Evolutionary conservation across 2,797 vertebrate species (phyloP), one percentile per base, ranked within the genome.

Genomic region (Urophycis tenuis): DNA sequence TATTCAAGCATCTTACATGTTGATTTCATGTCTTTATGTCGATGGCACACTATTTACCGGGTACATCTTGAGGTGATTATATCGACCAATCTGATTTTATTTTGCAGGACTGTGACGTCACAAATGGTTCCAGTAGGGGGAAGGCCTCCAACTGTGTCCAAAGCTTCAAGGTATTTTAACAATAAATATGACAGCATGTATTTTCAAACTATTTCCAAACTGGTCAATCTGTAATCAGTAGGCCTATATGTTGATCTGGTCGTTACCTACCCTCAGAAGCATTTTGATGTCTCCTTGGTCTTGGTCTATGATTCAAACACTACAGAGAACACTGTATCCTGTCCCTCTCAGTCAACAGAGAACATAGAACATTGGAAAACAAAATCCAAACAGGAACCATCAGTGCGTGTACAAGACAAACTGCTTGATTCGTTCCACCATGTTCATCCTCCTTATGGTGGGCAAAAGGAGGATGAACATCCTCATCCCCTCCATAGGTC

Each of bases 131-230:
- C 12, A 60, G 64, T 69, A 81, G 79, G 35, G 78, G 64, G 22
- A 83, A 85, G 84, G 76, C 75, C 33, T 82, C 79, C 39, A 78
- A 10, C 10, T 2, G 70, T 7, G 33, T 36, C 14, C 76, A 79
- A 60, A 91, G 87, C 79, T 92, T 93, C 74, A 91, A 92, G 91
- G 92, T 92, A 90, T 53, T 22, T 19, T n/a, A 77, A 30, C 53
- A 60, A 1, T 12, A 39, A 36, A 4, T 9, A 39, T 12, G 7
- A 39, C 7, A 9, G 36, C 11, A 39, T 39, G 11, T 39, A 39
- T 39, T 34, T 34, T 7, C 33, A n/a, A n/a, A n/a, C n/a, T n/a
- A n/a, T n/a, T n/a, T 34, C 33, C 33, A 34, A 34, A 34, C 3
- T 34, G 33, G 33, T 34, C 7, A 2, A 39, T 39, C 9, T 9